Percentiles rank a stretch among this genome's conserved stretches.
These are phyloP conservation scores for Caenorhabditis parvicauda DNA, from an alignment of 2,888 invertebrate species.

Conservation along the genomic window DNA sequence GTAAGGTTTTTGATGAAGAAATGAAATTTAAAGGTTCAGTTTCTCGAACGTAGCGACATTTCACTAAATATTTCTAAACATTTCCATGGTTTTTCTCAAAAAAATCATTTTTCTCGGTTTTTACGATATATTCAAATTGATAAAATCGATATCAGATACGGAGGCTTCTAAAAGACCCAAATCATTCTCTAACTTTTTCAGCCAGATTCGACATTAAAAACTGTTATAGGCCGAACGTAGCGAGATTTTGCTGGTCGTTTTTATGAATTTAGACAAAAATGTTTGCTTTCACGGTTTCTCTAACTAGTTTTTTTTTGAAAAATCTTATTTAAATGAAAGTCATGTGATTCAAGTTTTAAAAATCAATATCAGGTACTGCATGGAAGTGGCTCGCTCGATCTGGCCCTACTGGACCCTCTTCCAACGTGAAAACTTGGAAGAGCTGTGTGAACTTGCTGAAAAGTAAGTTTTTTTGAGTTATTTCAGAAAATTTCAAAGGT, in stretches of 20 bases:
- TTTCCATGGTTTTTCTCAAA: no score
- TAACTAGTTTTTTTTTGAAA: background rate
- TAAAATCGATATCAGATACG: background rate
- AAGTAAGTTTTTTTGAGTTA: conserved; percentile 9
- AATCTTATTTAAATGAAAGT: background rate
- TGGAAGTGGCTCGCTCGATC: conserved; percentile 34
- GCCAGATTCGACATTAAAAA: no score
- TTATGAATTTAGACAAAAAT: background rate
- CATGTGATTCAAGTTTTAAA: background rate
- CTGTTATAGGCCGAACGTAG: background rate
- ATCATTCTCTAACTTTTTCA: background rate
- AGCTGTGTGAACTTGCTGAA: conserved; percentile 49
- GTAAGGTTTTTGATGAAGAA: no score
- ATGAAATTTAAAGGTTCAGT: no score
- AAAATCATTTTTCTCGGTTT: no score
- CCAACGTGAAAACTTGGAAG: conserved; percentile 18
- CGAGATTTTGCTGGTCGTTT: background rate
- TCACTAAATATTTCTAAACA: no score
- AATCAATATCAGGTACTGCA: conserved; percentile 36
- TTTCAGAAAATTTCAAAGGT: background rate
- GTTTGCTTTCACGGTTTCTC: background rate
- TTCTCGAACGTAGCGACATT: no score
- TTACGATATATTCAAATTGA: background rate
- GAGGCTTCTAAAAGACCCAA: background rate
- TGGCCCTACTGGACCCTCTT: conserved; percentile 25